phyloP scores from a whole-genome alignment of 2,797 vertebrate genomes.

The Gymnothorax reevesii region DNA sequence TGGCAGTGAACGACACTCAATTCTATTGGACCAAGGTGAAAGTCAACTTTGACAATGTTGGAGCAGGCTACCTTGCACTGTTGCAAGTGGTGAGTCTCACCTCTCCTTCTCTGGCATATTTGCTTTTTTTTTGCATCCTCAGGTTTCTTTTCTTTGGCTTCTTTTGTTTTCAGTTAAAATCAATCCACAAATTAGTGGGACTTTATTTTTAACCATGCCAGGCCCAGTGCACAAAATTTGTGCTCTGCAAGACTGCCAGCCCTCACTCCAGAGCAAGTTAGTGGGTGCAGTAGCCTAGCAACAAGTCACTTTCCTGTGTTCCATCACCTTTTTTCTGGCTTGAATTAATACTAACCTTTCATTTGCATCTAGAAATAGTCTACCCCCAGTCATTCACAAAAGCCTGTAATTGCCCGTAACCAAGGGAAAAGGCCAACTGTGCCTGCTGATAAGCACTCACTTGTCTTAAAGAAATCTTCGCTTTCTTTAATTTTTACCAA shows the following conservation, averaged over 20 bases:
- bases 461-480: constrained; percentile 45
- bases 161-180: constrained; percentile 52
- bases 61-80: constrained; percentile 91
- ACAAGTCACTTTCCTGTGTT: constrained; percentile 63
- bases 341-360: constrained; percentile 62
- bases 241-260: constrained; percentile 48
- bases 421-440: constrained; percentile 40
- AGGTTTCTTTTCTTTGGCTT: constrained; percentile 36
- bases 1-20: constrained; percentile 74
- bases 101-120: background rate
- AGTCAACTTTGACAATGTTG: constrained; percentile 98
- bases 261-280: constrained; percentile 55
- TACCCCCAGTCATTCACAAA: constrained; percentile 52
- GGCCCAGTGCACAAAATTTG: constrained; percentile 53
- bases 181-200: constrained; percentile 66
- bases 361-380: constrained; percentile 71
- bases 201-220: constrained; percentile 71
- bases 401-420: constrained; percentile 56
- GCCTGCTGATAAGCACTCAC: constrained; percentile 34
- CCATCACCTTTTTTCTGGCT: constrained; percentile 58
- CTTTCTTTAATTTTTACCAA: constrained; percentile 13
- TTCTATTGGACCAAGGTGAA: constrained; percentile 95
- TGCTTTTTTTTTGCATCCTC: background rate
- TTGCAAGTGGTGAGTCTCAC: constrained; percentile 91
- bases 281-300: constrained; percentile 61